These are phyloP conservation scores for Pogonophryne albipinna DNA, from an alignment of 2,797 vertebrate genomes.

Conservation along the genomic window DNA sequence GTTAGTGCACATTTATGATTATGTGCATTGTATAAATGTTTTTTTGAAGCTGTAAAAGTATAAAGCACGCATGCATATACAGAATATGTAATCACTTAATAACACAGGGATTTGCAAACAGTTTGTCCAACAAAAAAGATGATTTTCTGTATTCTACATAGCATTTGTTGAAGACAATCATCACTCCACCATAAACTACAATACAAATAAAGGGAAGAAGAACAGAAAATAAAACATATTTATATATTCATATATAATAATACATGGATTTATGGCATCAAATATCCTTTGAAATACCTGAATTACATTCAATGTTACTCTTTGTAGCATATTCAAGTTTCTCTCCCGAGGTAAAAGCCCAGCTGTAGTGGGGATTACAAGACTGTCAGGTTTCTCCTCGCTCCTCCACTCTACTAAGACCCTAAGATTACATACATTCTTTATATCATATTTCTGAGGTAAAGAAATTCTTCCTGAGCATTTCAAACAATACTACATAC, in stretches of 20 bases:
- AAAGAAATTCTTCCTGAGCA: slow-evolving; percentile 92
- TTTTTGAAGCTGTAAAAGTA: slow-evolving; percentile 35
- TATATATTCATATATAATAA: slow-evolving; percentile 88
- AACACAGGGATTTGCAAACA: slow-evolving; percentile 56
- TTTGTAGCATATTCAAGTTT: slow-evolving; percentile 95
- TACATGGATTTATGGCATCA: slow-evolving; percentile 90
- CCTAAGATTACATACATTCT: slow-evolving; percentile 90
- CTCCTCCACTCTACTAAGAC: slow-evolving; percentile 83
- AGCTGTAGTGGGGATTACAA: slow-evolving; percentile 82
- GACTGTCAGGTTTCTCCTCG: slow-evolving; percentile 79
- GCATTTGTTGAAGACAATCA: slow-evolving; percentile 85
- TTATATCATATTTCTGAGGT: slow-evolving; percentile 87
- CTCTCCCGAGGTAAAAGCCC: slow-evolving; percentile 90
- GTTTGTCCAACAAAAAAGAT: slow-evolving; percentile 87
- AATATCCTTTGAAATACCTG: slow-evolving; percentile 92
- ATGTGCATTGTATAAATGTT: slow-evolving; percentile 55
- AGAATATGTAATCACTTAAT: slow-evolving; percentile 64
- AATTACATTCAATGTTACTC: slow-evolving; percentile 98
- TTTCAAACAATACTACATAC: slow-evolving; percentile 88
- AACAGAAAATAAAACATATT: slow-evolving; percentile 79
- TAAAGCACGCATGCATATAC: slow-evolving; percentile 59
- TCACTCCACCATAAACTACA: slow-evolving; percentile 88
- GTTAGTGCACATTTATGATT: slow-evolving; percentile 42
- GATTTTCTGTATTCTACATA: slow-evolving; percentile 81
- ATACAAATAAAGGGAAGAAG: slow-evolving; percentile 81